Conservation (phyloP, 2,797 vertebrate species). For the Myiotriccus ornatus region DNA sequence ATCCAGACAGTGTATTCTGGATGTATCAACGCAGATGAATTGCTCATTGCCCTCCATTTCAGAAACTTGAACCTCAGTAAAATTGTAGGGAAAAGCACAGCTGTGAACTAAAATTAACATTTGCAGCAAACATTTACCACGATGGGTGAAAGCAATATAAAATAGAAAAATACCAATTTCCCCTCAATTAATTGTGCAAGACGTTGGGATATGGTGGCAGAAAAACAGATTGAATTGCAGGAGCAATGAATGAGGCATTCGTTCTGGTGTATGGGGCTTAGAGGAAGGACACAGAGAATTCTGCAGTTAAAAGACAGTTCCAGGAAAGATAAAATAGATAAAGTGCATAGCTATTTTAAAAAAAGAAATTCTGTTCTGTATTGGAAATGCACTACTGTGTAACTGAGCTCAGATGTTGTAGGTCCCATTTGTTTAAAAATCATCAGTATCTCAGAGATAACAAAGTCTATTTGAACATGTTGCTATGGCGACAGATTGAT, state of each 20-base stretch:
- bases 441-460: constrained; percentile 24
- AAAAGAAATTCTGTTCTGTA: constrained; percentile 1
- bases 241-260: background rate
- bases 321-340: background rate
- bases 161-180: background rate
- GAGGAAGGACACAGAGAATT: background rate
- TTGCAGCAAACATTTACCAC: background rate
- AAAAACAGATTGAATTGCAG: background rate
- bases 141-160: background rate
- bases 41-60: background rate
- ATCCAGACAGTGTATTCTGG: background rate
- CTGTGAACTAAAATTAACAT: background rate
- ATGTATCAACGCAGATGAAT: background rate
- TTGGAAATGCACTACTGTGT: background rate
- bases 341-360: background rate
- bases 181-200: background rate
- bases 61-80: background rate
- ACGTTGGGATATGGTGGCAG: background rate
- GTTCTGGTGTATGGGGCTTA: background rate
- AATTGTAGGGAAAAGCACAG: background rate
- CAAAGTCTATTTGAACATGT: constrained; percentile 46
- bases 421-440: constrained; percentile 51
- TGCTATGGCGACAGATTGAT: constrained; percentile 67
- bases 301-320: background rate
- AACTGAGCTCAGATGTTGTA: background rate